phyloP scores from a whole-genome alignment of 1,140 invertebrate genomes.

The Drosophila watanabei region DNA sequence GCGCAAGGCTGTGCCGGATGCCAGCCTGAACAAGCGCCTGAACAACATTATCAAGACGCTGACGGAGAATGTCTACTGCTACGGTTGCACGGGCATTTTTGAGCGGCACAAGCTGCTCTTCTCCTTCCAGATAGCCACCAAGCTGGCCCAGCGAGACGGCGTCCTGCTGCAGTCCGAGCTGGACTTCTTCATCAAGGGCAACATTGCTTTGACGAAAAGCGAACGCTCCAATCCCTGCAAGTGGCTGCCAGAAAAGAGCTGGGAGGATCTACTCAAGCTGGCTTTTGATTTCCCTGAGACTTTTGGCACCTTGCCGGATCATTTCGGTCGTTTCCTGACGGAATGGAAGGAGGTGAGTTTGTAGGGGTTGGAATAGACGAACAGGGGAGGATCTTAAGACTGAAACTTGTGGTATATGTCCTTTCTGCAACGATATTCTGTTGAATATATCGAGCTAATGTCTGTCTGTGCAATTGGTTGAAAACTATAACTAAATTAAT shows the following conservation, averaged over 20 bases:
- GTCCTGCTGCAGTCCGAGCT: constrained; percentile 90
- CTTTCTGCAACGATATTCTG: background rate
- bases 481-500: too few species aligned
- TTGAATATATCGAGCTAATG: background rate
- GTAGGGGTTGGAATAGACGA: constrained; percentile 4
- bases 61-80: constrained; percentile 95
- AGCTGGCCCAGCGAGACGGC: constrained; percentile 90
- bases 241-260: constrained; percentile 91
- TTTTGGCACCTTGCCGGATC: constrained; percentile 89
- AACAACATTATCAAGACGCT: constrained; percentile 93
- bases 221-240: constrained; percentile 88
- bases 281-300: constrained; percentile 89
- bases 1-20: constrained; percentile 92
- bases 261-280: constrained; percentile 93
- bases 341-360: constrained; percentile 89
- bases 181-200: constrained; percentile 97
- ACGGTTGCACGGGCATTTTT: constrained; percentile 96
- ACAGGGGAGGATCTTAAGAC: background rate
- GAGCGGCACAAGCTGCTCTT: constrained; percentile 95
- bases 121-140: constrained; percentile 95
- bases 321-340: constrained; percentile 88
- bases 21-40: constrained; percentile 89
- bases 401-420: too few species aligned
- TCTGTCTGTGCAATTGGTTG: background rate
- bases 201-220: constrained; percentile 91